Percentiles rank a stretch among this genome's conserved stretches.
phyloP scores from a whole-genome alignment of 2,797 vertebrate species.

The Tinamus major region DNA sequence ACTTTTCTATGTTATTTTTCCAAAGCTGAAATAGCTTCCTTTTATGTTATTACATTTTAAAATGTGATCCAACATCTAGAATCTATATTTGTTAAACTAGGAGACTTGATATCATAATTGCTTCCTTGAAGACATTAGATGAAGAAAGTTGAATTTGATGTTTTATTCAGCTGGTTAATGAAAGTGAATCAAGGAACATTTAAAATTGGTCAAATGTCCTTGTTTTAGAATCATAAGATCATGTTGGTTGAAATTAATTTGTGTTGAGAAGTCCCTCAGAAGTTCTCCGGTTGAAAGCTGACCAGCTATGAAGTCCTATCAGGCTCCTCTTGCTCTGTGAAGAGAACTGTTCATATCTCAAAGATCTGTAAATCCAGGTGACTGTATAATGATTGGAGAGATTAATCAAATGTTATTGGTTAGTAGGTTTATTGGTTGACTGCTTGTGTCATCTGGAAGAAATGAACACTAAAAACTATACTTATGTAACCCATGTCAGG shows the following conservation, averaged over 20 bases:
- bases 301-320: background rate
- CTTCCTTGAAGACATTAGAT: background rate
- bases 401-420: background rate
- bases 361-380: background rate
- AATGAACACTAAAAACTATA: background rate
- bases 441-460: background rate
- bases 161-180: background rate
- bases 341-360: background rate
- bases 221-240: background rate
- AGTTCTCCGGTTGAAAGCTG: background rate
- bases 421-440: background rate
- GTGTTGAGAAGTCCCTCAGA: background rate
- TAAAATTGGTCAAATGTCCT: background rate
- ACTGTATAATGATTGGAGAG: background rate
- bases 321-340: background rate
- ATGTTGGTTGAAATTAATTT: background rate
- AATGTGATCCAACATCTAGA: background rate
- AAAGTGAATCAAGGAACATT: background rate
- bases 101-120: background rate
- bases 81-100: background rate
- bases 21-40: background rate
- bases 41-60: background rate
- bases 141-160: background rate
- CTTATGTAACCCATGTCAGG: background rate
- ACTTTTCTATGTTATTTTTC: background rate